Percentiles rank a stretch among this genome's conserved stretches.
Conservation (phyloP, 2,113 vertebrate genomes). For the Rhombomys opimus region DNA sequence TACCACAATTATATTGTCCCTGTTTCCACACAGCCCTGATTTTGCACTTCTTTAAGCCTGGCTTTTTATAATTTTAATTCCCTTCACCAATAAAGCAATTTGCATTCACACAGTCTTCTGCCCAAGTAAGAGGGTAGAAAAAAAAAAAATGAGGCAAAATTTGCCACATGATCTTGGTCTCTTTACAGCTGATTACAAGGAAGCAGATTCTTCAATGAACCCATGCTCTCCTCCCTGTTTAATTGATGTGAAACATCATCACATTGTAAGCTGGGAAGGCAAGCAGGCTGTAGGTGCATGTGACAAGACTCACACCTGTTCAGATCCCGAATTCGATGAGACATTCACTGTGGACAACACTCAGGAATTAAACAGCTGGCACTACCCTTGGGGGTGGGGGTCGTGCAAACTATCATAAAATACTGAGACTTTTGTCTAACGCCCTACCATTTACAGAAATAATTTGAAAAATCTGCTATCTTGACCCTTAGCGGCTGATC, state of each 20-base stretch:
- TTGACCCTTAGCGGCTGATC: conserved; percentile 44
- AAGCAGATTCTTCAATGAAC: conserved; percentile 84
- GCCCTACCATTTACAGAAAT: neutral
- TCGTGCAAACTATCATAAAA: neutral
- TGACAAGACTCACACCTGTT: neutral
- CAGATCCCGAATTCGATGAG: neutral
- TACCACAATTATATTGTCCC: conserved; percentile 91
- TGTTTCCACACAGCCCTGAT: conserved; percentile 88
- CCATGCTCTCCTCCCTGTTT: conserved; percentile 83
- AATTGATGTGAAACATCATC: conserved; percentile 82
- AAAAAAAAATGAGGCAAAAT: conserved; percentile 77
- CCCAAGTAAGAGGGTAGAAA: conserved; percentile 73
- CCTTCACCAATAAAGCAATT: conserved; percentile 89
- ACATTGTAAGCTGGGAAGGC: conserved; percentile 69
- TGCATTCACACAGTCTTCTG: conserved; percentile 84
- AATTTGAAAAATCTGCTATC: conserved; percentile 59
- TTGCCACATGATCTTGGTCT: conserved; percentile 86
- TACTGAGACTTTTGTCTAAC: conserved; percentile 27
- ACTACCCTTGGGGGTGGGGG: neutral
- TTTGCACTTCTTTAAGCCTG: conserved; percentile 88
- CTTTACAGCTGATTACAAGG: conserved; percentile 87
- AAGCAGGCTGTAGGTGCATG: conserved; percentile 53
- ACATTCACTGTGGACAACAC: neutral
- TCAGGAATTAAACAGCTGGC: conserved; percentile 3
- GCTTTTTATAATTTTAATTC: conserved; percentile 90